Evolutionary conservation across 2,113 vertebrate genomes (phyloP), one percentile per base, ranked within the genome.

Genomic region (Scytalopus superciliaris): DNA sequence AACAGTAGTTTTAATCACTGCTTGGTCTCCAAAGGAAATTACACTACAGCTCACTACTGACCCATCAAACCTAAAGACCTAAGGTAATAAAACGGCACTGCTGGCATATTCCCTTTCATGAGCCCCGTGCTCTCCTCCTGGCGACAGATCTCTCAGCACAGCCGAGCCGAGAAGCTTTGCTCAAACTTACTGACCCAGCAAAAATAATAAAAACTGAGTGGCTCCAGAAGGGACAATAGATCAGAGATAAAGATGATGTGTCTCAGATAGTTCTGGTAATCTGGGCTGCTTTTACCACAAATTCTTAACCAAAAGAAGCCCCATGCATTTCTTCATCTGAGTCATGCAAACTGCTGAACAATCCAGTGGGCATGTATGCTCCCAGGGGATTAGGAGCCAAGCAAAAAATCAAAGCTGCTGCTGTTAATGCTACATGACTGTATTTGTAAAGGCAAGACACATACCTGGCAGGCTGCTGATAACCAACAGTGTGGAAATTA

Each of bases 401-500:
- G 35, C 1, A 1, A 74, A 85, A 87, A 91, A 77, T 79, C 85
- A 95, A 97, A 96, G 82, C 27, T 9, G 84, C 80, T 80, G 91
- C 52, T 80, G 42, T 64, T 87, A 94, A 89, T 85, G 39, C 47
- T 84, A 92, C 87, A 69, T 87, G 94, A 95, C 90, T 76, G 85
- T 94, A 89, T 94, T 93, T 95, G 94, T 59, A 93, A 96, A 90
- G 90, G 87, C 94, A 94, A 94, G 85, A 87, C 79, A 87, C 92
- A 91, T 74, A 93, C 92, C 97, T 96, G 94, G 95, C 91, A 96
- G 80, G 68, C 90, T 94, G 89, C 87, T 97, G 96, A 84, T 76
- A 92, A 87, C 69, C 81, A 92, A 47, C 81, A 95, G 90, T 14
- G 81, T 90, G 92, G 85, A 94, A 96, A 96, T 94, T 67, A 73